Conservation (phyloP, 2,888 invertebrate genomes). For the Morpho helenor region DNA sequence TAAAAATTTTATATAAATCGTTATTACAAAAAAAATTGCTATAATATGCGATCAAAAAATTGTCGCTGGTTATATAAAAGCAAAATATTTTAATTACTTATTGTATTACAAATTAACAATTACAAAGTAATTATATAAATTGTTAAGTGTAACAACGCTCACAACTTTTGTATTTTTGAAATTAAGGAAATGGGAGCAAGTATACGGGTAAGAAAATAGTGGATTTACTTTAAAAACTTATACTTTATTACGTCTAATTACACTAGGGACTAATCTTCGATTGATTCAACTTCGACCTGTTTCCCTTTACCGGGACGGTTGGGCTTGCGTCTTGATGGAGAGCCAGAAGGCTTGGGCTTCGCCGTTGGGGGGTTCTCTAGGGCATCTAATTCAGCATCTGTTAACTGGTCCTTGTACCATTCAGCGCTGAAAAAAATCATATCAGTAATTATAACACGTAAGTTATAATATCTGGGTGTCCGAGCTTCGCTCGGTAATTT, state of each 20-base stretch:
- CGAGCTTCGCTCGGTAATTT: no score
- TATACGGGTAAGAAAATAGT: not conserved
- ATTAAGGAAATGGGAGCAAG: not conserved
- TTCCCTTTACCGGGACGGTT: conserved; percentile 61
- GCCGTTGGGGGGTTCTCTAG: conserved; percentile 88
- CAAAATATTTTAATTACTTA: no score
- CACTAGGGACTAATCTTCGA: no score
- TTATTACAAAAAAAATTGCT: no score
- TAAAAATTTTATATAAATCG: no score
- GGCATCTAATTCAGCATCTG: conserved; percentile 88
- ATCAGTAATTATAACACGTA: no score
- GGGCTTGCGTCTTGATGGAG: conserved; percentile 67
- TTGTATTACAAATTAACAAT: no score
- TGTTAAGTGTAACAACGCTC: not conserved
- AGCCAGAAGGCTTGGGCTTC: conserved; percentile 77
- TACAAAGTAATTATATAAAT: no score
- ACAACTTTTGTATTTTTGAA: not conserved
- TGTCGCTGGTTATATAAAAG: no score
- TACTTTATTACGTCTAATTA: conserved; percentile 18
- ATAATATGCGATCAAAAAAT: no score
- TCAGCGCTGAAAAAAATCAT: conserved; percentile 81
- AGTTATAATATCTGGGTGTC: no score
- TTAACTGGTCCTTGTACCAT: conserved; percentile 92
- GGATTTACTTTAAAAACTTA: conserved; percentile 15
- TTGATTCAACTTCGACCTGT: conserved; percentile 32